Evolutionary conservation across 1,140 invertebrate genomes (phyloP), one percentile per base, ranked within the genome.

Genomic region (Trichogramma pretiosum): DNA sequence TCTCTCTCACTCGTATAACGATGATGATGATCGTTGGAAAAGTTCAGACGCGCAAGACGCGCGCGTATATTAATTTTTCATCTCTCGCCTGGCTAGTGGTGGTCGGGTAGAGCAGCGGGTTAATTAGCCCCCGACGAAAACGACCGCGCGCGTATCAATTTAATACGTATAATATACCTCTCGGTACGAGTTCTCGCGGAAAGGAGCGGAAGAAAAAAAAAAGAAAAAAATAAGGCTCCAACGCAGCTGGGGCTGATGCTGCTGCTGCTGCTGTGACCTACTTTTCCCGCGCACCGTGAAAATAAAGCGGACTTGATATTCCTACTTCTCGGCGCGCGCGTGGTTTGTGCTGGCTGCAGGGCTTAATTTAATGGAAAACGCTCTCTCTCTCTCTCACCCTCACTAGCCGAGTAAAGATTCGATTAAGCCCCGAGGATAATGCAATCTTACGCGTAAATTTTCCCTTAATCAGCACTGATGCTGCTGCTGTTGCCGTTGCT

Each of bases 361-460:
- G 41, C 41, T 44, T 26, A 36, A 45, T 45, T 45, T 36, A 36
- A 36, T 18, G 32, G 43, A n/a, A n/a, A n/a, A n/a, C n/a, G n/a
- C n/a, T n/a, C n/a, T n/a, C n/a, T n/a, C n/a, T n/a, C n/a, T n/a
- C n/a, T n/a, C n/a, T n/a, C 11, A n/a, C 2, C 11, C 35, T 5
- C 16, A 17, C 11, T 34, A 13, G 41, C 41, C 41, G 17, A n/a
- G 5, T n/a, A 23, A 19, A 22, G 44, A 46, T 46, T 46, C 34
- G 44, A 37, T 46, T 46, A 46, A 46, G 17, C 35, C 35, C n/a
- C n/a, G n/a, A n/a, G 44, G 35, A 46, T 46, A 46, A 46, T 28
- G 44, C 44, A 45, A 45, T 45, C 19, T 30, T 24, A 35, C 24
- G 44, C 44, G 38, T 46, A 46, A 46, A 46, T 46, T 38, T 38